Percentiles rank a stretch among this genome's conserved stretches.
phyloP scores from a whole-genome alignment of 2,888 invertebrate genomes.

The Lasioglossum zephyrum region DNA sequence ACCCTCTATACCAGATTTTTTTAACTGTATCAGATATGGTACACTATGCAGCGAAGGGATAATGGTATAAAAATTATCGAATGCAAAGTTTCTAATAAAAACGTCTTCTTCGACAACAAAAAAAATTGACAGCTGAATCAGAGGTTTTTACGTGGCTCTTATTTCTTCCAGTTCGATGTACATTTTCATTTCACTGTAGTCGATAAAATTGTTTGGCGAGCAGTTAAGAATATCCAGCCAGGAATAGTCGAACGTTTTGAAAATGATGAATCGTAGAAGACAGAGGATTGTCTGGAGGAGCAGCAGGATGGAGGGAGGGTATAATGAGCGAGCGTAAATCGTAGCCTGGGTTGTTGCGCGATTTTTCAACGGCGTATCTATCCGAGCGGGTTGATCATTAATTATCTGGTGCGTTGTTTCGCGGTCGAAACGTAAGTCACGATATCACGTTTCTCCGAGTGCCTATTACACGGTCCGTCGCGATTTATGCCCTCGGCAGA shows the following conservation, averaged over 20 bases:
- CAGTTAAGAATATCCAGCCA: neutral
- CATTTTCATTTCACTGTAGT: neutral
- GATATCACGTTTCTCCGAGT: constrained; percentile 49
- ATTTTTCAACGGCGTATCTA: constrained; percentile 64
- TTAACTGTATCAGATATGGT: too few relatives aligned
- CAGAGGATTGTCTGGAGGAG: neutral
- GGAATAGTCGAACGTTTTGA: neutral
- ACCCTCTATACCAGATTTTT: too few relatives aligned
- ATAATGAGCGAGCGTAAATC: constrained; percentile 55
- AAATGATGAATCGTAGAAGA: neutral
- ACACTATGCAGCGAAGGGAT: too few relatives aligned
- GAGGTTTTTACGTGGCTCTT: too few relatives aligned
- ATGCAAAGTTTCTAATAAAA: too few relatives aligned
- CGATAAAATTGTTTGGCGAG: neutral
- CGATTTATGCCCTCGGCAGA: constrained; percentile 44
- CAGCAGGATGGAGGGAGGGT: constrained; percentile 23
- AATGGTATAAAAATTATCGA: too few relatives aligned
- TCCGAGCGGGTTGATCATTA: constrained; percentile 52
- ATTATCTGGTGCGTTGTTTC: constrained; percentile 56
- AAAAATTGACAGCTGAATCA: neutral
- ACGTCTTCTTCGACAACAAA: neutral
- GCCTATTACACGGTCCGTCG: constrained; percentile 52
- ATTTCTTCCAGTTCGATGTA: too few relatives aligned
- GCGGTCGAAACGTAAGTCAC: constrained; percentile 61
- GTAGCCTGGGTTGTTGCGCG: constrained; percentile 28